These are phyloP conservation scores for Ammodytes dubius DNA, from an alignment of 2,113 vertebrate species.

Conservation along the genomic window DNA sequence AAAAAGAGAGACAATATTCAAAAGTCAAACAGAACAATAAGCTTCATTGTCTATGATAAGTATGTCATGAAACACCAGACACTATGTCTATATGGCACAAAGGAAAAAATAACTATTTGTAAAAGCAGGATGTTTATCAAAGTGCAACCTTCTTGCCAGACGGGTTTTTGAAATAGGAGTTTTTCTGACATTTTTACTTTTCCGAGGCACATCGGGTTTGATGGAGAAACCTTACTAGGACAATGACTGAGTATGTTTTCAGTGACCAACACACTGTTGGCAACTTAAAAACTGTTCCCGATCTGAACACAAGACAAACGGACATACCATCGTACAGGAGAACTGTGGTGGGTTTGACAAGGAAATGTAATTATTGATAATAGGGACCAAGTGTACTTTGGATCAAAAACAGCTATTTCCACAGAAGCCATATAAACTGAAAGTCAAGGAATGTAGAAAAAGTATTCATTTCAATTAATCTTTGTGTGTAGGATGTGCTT, in stretches of 20 bases:
- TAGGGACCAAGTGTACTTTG: slow-evolving; percentile 10
- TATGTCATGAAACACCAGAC: slow-evolving; percentile 18
- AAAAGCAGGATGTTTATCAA: slow-evolving; percentile 60
- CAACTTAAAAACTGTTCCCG: slow-evolving; percentile 11
- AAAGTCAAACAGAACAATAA: slow-evolving; percentile 45
- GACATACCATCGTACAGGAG: slow-evolving; percentile 9
- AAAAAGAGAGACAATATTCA: slow-evolving; percentile 18
- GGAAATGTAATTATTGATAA: slow-evolving; percentile 22
- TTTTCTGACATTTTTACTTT: slow-evolving; percentile 51
- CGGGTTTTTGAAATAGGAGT: slow-evolving; percentile 62
- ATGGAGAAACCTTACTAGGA: slow-evolving; percentile 17
- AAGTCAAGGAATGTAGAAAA: not conserved
- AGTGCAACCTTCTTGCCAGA: slow-evolving; percentile 51
- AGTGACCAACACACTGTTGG: slow-evolving; percentile 4
- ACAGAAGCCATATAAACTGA: slow-evolving; percentile 4
- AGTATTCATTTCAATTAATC: not conserved
- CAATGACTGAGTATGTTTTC: slow-evolving; percentile 49
- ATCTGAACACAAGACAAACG: not conserved
- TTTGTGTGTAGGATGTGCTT: not conserved
- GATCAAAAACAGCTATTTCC: not conserved
- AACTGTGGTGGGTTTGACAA: not conserved
- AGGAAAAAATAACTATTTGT: slow-evolving; percentile 20
- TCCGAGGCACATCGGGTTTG: slow-evolving; percentile 10
- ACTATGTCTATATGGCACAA: slow-evolving; percentile 25
- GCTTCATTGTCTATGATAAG: slow-evolving; percentile 40